A percentile compares a stretch with the other conserved stretches of the same genome.
These are phyloP conservation scores for Leptinotarsa lineolata DNA, from an alignment of 1,140 invertebrate genomes.

Conservation along the genomic window DNA sequence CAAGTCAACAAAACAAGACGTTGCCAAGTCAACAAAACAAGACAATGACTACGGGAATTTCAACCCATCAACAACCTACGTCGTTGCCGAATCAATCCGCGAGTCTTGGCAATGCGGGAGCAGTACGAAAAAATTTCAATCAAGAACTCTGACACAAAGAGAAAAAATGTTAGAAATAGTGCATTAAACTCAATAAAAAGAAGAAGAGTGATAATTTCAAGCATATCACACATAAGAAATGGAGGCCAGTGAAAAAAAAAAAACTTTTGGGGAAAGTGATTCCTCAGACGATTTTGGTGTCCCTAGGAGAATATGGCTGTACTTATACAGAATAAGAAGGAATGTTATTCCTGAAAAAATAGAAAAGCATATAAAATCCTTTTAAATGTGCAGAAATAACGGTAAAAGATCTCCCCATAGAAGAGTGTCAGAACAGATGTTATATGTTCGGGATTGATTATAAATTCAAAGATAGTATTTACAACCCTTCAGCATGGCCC, in stretches of 20 bases:
- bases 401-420: too few relatives aligned
- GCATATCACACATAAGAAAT: background rate
- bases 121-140: background rate
- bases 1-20: background rate
- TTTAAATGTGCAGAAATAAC: too few relatives aligned
- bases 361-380: too few relatives aligned
- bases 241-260: constrained; percentile 7
- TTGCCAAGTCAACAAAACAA: constrained; percentile 2
- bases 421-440: too few relatives aligned
- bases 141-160: constrained; percentile 2
- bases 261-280: too few relatives aligned
- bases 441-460: too few relatives aligned
- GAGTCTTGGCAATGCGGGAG: background rate
- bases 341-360: too few relatives aligned
- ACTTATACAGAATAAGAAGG: too few relatives aligned
- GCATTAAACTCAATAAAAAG: background rate
- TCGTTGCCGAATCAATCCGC: background rate
- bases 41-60: constrained; percentile 2
- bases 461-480: too few relatives aligned
- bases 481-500: too few relatives aligned
- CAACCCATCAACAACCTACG: background rate
- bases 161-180: constrained; percentile 9
- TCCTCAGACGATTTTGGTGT: too few relatives aligned
- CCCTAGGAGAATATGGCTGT: too few relatives aligned
- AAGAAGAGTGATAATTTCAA: constrained; percentile 3